Base-by-base conservation (phyloP, 2,888 invertebrate species). In the Drosophila birchii region DNA sequence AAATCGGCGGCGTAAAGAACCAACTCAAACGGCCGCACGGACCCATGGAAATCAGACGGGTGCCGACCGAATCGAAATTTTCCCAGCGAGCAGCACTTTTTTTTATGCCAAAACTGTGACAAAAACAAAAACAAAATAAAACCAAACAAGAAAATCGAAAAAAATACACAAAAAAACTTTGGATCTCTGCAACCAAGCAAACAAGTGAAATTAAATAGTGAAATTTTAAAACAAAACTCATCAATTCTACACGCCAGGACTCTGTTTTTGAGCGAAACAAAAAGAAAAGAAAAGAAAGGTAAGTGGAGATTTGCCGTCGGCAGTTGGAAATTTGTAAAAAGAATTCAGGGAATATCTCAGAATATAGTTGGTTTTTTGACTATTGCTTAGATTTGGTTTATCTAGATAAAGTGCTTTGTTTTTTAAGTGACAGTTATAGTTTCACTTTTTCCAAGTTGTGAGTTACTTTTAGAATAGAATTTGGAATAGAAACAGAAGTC, bases 21-120 rank as follows among this genome's bases (percentile, higher is more conserved):
- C 51, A 53, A 36, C 8, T 23, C 51, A 23, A 36, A 36, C 51
- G 51, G 20, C 51, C 51, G 51, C 47, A 47, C 34, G 51, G 36
- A 53, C 51, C 51, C 51, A 36, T 53, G 51, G 51, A 16, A 53
- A 36, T 53, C 23, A 20, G 51, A 53, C 51, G 51, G 51, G 51
- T 11, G 51, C 36, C 51, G 9, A 53, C 9, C 36, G 23, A 53
- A 23, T 23, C 16, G 0, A 20, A 36, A 34, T 23, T 53, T 11
- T 16, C 20, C 51, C 14, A 34, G 16, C 20, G 23, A 53, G 5
- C 11, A 53, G 5, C 51, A 36, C 3, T 53, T 36, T 53, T 53
- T 53, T 53, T 53, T 36, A 36, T 6, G 16, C 9, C 51, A 16
- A 16, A n/a, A 5, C 51, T 36, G 51, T 53, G 51, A 53, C 51